Conservation (phyloP, 1,140 invertebrate species). For the Lordiphosa collinella region DNA sequence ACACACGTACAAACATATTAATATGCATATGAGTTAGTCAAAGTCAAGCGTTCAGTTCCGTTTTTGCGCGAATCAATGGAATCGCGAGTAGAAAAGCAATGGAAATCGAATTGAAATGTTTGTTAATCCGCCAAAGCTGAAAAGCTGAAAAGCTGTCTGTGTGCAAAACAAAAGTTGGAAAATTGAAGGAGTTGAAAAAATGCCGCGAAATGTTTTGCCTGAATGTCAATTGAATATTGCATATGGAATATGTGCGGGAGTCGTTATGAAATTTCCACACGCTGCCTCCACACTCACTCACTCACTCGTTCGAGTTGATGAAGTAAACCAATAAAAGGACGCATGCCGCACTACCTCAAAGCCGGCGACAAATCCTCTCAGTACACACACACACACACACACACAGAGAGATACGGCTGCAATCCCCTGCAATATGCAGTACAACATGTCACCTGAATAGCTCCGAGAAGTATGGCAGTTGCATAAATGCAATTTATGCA, state of each 20-base stretch:
- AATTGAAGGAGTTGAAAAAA: constrained; percentile 13
- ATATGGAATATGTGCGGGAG: constrained; percentile 23
- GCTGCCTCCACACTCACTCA: constrained; percentile 2
- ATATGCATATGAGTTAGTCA: constrained; percentile 1
- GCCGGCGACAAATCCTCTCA: constrained; percentile 40
- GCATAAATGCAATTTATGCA: constrained; percentile 46
- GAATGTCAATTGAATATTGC: constrained; percentile 61
- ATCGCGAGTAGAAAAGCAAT: too few relatives aligned
- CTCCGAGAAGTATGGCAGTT: constrained; percentile 1
- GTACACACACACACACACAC: background rate
- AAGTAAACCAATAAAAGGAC: constrained; percentile 56
- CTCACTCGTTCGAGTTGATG: constrained; percentile 37
- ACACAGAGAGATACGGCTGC: constrained; percentile 12
- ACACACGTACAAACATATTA: background rate
- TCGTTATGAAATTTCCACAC: constrained; percentile 57
- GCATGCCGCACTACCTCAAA: constrained; percentile 48
- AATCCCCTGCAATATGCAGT: constrained; percentile 26
- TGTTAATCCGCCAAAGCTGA: constrained; percentile 18
- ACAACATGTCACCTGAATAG: constrained; percentile 45
- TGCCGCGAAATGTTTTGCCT: constrained; percentile 26
- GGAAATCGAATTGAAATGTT: background rate
- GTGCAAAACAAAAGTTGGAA: background rate
- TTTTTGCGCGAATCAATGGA: constrained; percentile 11
- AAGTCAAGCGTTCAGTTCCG: constrained; percentile 37
- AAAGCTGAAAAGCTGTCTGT: background rate